Conservation (phyloP, 1,140 invertebrate genomes). For the Drosophila sp. region DNA sequence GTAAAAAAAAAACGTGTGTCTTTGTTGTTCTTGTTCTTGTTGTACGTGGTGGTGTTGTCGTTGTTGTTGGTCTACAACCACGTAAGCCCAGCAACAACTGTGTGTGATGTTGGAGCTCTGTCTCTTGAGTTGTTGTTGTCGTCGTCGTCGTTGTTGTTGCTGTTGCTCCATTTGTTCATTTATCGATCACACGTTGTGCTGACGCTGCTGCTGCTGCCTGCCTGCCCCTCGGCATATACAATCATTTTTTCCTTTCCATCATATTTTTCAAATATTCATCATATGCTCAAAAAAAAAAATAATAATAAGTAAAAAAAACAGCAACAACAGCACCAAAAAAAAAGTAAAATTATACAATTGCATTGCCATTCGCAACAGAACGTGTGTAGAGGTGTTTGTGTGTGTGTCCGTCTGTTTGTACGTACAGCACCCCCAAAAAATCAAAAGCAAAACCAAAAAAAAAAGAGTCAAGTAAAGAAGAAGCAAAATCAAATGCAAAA, state of each 20-base stretch:
- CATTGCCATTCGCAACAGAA: constrained; percentile 44
- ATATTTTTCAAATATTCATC: constrained; percentile 53
- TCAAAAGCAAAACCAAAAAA: constrained; percentile 30
- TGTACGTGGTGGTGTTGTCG: constrained; percentile 32
- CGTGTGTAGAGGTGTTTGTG: constrained; percentile 25
- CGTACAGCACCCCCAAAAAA: constrained; percentile 70
- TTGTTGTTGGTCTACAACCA: constrained; percentile 16
- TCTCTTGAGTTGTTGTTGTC: constrained; percentile 26
- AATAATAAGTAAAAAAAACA: constrained; percentile 36
- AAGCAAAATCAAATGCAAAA: constrained; percentile 58
- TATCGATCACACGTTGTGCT: constrained; percentile 72
- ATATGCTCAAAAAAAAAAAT: constrained; percentile 49
- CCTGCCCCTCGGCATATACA: neutral
- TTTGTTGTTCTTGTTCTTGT: constrained; percentile 2
- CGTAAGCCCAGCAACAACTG: constrained; percentile 26
- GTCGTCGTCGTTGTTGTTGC: constrained; percentile 9
- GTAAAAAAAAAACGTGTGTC: constrained; percentile 1
- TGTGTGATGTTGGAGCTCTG: constrained; percentile 29
- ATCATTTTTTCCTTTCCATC: constrained; percentile 18
- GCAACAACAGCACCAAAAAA: constrained; percentile 19
- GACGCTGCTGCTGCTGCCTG: constrained; percentile 26
- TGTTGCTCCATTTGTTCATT: constrained; percentile 44
- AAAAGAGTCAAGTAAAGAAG: constrained; percentile 34
- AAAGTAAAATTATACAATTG: constrained; percentile 73
- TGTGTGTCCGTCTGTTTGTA: neutral